phyloP scores from a whole-genome alignment of 2,113 vertebrate species.

The Gobius niger region DNA sequence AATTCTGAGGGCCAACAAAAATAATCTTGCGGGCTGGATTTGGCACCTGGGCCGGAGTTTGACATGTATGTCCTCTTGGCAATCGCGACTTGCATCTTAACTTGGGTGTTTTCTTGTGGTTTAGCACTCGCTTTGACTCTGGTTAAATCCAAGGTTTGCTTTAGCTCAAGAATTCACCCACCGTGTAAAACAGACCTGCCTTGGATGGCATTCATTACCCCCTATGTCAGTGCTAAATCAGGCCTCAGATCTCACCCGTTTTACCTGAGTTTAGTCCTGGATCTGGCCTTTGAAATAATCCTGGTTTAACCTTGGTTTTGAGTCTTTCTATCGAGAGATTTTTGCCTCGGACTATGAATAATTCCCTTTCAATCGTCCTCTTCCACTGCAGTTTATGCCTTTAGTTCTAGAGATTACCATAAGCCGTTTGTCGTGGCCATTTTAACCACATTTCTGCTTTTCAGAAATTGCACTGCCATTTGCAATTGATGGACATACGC shows the following conservation, averaged over 20 bases:
- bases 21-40: too few relatives aligned
- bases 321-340: background rate
- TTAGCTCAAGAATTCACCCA: background rate
- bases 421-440: background rate
- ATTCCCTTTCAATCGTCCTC: constrained; percentile 6
- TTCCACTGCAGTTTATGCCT: constrained; percentile 5
- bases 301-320: background rate
- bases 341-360: background rate
- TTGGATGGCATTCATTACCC: background rate
- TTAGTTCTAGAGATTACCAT: constrained; percentile 10
- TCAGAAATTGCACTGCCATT: background rate
- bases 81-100: too few relatives aligned
- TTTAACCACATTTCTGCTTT: constrained; percentile 1
- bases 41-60: too few relatives aligned
- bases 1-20: too few relatives aligned
- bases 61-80: too few relatives aligned
- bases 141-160: background rate
- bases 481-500: background rate
- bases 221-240: background rate
- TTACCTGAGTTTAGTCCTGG: constrained; percentile 1
- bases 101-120: background rate
- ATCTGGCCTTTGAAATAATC: background rate
- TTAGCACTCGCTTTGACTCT: background rate
- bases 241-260: background rate
- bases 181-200: background rate